These are phyloP conservation scores for Odontocolon sp. DNA, from an alignment of 2,888 invertebrate species.

Conservation along the genomic window DNA sequence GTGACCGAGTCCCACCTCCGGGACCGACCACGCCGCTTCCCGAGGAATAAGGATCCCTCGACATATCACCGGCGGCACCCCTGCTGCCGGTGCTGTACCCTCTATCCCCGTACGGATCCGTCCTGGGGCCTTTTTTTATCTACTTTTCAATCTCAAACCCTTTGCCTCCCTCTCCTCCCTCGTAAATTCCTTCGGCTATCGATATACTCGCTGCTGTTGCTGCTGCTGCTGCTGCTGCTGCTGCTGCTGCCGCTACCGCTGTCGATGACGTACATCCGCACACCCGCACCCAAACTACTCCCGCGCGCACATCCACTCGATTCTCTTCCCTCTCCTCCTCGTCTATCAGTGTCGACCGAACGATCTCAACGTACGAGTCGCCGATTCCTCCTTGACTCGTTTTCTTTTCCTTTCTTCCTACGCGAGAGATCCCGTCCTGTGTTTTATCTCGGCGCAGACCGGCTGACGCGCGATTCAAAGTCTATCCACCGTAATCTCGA, in stretches of 20 bases:
- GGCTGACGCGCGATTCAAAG: neutral
- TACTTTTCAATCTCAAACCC: slow-evolving; percentile 34
- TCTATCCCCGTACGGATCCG: slow-evolving; percentile 62
- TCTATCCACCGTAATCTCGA: slow-evolving; percentile 40
- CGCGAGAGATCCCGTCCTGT: neutral
- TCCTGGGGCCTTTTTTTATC: slow-evolving; percentile 58
- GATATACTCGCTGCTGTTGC: slow-evolving; percentile 12
- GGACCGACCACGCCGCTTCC: slow-evolving; percentile 85
- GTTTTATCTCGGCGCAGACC: slow-evolving; percentile 33
- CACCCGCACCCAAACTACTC: slow-evolving; percentile 25
- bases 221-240: no score
- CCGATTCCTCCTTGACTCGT: neutral
- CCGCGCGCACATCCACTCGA: slow-evolving; percentile 19
- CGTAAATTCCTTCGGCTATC: slow-evolving; percentile 34
- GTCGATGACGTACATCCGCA: slow-evolving; percentile 50
- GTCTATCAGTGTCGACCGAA: no score
- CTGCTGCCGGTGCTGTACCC: slow-evolving; percentile 57
- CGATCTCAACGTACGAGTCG: no score
- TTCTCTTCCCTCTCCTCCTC: slow-evolving; percentile 3
- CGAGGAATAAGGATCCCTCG: slow-evolving; percentile 84
- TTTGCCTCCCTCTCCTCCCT: slow-evolving; percentile 34
- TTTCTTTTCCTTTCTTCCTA: slow-evolving; percentile 24
- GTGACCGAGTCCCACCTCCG: slow-evolving; percentile 84
- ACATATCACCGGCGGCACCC: slow-evolving; percentile 82
- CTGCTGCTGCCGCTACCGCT: slow-evolving; percentile 5